Conservation (phyloP, 1,140 invertebrate genomes). For the Macrotrachela quadricornifera region DNA sequence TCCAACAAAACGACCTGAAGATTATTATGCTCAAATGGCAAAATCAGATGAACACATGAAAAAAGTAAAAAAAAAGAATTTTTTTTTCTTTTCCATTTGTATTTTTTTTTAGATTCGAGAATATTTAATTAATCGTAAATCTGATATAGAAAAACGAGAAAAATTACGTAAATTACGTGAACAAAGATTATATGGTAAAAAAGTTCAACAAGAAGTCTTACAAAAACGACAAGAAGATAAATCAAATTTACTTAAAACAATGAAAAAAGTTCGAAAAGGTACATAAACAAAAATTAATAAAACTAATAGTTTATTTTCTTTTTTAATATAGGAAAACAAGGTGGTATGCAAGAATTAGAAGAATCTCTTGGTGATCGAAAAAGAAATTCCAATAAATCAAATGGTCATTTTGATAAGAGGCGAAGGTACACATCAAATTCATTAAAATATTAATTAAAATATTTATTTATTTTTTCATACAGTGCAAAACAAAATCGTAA, state of each 20-base stretch:
- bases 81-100: background rate
- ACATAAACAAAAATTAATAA: background rate
- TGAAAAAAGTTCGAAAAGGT: slow-evolving; percentile 8
- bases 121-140: background rate
- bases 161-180: slow-evolving; percentile 7
- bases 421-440: background rate
- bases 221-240: slow-evolving; percentile 3
- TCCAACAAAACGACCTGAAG: slow-evolving; percentile 60
- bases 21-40: slow-evolving; percentile 97
- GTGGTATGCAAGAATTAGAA: background rate
- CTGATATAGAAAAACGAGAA: slow-evolving; percentile 1
- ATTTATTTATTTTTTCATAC: background rate
- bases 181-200: slow-evolving; percentile 6
- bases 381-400: slow-evolving; percentile 11
- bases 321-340: slow-evolving; percentile 9
- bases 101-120: background rate
- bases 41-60: slow-evolving; percentile 94
- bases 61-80: slow-evolving; percentile 41
- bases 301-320: background rate
- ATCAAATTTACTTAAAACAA: background rate
- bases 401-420: slow-evolving; percentile 2
- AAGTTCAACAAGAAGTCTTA: slow-evolving; percentile 3
- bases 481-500: slow-evolving; percentile 17
- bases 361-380: background rate
- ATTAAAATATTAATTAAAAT: background rate